A percentile compares a stretch with the other conserved stretches of the same genome.
Evolutionary conservation across 2,888 invertebrate species (phyloP).

Genomic region (Lumbricus terrestris): DNA sequence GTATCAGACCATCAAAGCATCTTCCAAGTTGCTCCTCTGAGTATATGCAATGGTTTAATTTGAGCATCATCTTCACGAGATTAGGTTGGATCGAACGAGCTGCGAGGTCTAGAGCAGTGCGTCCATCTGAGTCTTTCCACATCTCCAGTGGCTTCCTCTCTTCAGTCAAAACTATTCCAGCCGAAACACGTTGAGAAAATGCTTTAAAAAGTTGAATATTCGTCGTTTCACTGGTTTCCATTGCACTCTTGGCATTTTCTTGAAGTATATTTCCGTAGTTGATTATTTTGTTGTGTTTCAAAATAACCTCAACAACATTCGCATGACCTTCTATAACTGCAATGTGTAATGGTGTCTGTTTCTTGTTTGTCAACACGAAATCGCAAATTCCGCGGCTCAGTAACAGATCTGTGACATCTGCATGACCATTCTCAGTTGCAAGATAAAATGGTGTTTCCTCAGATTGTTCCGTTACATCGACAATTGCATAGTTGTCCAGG

Average conservation of each 20-base stretch:
- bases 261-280: too few relatives aligned
- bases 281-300: not conserved
- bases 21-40: not conserved
- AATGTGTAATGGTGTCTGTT: not conserved
- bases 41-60: not conserved
- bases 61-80: not conserved
- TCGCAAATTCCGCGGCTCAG: too few relatives aligned
- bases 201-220: not conserved
- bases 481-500: too few relatives aligned
- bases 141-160: not conserved
- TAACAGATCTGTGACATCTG: too few relatives aligned
- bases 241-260: too few relatives aligned
- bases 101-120: not conserved
- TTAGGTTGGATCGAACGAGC: not conserved
- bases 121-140: not conserved
- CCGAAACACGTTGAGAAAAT: not conserved
- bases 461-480: too few relatives aligned
- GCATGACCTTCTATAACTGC: not conserved
- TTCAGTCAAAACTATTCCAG: not conserved
- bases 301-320: not conserved
- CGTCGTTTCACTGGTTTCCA: too few relatives aligned
- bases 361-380: too few relatives aligned
- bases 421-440: too few relatives aligned
- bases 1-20: not conserved
- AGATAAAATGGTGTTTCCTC: too few relatives aligned